These are phyloP conservation scores for Centropus bengalensis DNA, from an alignment of 2,113 vertebrate genomes.

Conservation along the genomic window DNA sequence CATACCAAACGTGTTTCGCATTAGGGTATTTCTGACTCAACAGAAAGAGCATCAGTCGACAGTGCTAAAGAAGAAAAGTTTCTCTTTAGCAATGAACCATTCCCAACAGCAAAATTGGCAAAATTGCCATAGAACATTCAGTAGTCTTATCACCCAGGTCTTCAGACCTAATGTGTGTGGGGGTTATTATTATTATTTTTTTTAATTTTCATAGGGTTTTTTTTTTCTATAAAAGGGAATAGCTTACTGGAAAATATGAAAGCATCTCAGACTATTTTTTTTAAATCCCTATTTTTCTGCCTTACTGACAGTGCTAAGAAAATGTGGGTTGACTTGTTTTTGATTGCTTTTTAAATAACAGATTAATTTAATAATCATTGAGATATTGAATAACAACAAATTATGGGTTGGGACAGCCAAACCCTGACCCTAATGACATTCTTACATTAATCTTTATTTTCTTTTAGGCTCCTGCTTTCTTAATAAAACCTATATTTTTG, in stretches of 20 bases:
- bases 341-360: slow-evolving; percentile 77
- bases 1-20: not conserved
- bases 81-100: not conserved
- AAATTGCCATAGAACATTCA: not conserved
- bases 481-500: slow-evolving; percentile 82
- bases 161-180: not conserved
- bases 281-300: slow-evolving; percentile 48
- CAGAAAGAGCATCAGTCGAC: not conserved
- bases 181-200: not conserved
- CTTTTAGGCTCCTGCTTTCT: slow-evolving; percentile 82
- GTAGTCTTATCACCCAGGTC: not conserved
- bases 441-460: slow-evolving; percentile 83
- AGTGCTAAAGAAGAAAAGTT: not conserved
- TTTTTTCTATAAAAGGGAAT: not conserved
- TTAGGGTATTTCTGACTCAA: not conserved
- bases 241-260: slow-evolving; percentile 63
- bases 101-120: not conserved
- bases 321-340: slow-evolving; percentile 75
- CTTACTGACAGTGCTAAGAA: slow-evolving; percentile 75
- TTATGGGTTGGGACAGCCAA: slow-evolving; percentile 74
- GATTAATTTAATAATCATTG: slow-evolving; percentile 84
- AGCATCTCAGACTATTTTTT: slow-evolving; percentile 19
- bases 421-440: slow-evolving; percentile 81
- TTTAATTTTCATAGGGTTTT: not conserved
- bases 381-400: slow-evolving; percentile 79